Base-by-base conservation (phyloP, 2,888 invertebrate genomes). In the Spilosoma lubricipeda region DNA sequence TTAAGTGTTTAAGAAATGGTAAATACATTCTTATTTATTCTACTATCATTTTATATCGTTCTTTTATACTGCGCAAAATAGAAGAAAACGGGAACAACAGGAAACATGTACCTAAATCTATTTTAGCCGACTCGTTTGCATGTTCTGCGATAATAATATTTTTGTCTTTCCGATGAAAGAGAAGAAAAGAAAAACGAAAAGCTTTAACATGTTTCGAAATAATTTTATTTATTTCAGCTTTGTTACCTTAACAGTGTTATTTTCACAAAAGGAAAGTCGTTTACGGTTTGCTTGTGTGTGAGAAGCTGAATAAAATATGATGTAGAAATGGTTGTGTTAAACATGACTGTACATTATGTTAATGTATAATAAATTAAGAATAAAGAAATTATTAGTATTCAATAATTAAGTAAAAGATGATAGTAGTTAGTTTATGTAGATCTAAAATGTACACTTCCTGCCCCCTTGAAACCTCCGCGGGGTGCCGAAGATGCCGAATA, bases 201-300 rank as follows among this genome's bases (percentile, higher is more conserved):
- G 23, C 23, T 56, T 27, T 42, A 70, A 23, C 52, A 70, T 23
- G 52, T 71, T 39, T 67, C 33, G 18, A 48, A 74, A 74, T 74
- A 74, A 74, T 71, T 27, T 71, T 67, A 59, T 74, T 74, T 74
- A 59, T 27, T 20, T 13, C 42, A 39, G 70, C 70, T 71, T 74
- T 74, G 71, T 74, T 74, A 20, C 36, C 27, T 3, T 45, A 30
- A 66, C 33, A 36, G 59, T 20, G 67, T 36, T 52, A 73, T 52
- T 56, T 48, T 20, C 20, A 59, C 8, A 45, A 64, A 67, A 66
- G 52, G 56, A 67, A 67, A 42, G 45, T 74, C 39, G n/a, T 59
- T 74, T 59, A 45, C 63, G n/a, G 45, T 59, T 45, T 67, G 59
- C 45, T 30, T 39, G 27, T 65, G 48, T 65, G 48, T 71, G 27